Conservation (phyloP, 1,140 invertebrate species). For the Neodiprion fabricii region DNA sequence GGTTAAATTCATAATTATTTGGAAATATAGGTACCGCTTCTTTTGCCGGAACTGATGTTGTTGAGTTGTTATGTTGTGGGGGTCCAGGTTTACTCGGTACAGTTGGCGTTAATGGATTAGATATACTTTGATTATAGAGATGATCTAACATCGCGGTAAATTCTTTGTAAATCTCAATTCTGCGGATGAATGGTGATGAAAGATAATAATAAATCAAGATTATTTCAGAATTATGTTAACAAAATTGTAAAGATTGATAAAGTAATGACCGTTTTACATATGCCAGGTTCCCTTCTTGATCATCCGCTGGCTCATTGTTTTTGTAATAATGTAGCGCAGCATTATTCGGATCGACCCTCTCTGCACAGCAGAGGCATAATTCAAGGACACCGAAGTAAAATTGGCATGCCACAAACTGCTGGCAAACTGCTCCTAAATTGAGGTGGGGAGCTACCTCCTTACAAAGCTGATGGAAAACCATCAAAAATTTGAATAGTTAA, state of each 20-base stretch:
- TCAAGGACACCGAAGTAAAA: constrained; percentile 91
- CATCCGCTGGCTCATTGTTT: constrained; percentile 80
- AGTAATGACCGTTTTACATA: constrained; percentile 68
- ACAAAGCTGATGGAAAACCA: constrained; percentile 69
- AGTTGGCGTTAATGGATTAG: constrained; percentile 54
- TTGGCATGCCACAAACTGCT: constrained; percentile 76
- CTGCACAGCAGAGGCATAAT: constrained; percentile 82
- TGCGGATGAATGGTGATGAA: background rate
- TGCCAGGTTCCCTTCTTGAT: constrained; percentile 76
- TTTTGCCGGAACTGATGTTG: constrained; percentile 46
- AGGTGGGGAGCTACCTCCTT: constrained; percentile 84
- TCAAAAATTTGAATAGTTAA: constrained; percentile 16
- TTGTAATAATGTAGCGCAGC: constrained; percentile 89
- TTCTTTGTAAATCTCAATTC: constrained; percentile 87
- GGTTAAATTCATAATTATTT: background rate
- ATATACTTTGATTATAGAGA: constrained; percentile 75
- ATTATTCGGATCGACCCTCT: constrained; percentile 87
- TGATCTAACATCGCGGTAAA: constrained; percentile 82
- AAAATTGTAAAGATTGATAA: background rate
- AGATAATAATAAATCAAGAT: constrained; percentile 13
- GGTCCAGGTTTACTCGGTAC: constrained; percentile 54
- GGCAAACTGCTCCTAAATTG: constrained; percentile 79
- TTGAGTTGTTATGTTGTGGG: constrained; percentile 41
- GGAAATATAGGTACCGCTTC: constrained; percentile 50
- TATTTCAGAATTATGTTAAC: constrained; percentile 1